A percentile compares a stretch with the other conserved stretches of the same genome.
phyloP scores from a whole-genome alignment of 2,113 vertebrate species.

The Taxidea taxus region DNA sequence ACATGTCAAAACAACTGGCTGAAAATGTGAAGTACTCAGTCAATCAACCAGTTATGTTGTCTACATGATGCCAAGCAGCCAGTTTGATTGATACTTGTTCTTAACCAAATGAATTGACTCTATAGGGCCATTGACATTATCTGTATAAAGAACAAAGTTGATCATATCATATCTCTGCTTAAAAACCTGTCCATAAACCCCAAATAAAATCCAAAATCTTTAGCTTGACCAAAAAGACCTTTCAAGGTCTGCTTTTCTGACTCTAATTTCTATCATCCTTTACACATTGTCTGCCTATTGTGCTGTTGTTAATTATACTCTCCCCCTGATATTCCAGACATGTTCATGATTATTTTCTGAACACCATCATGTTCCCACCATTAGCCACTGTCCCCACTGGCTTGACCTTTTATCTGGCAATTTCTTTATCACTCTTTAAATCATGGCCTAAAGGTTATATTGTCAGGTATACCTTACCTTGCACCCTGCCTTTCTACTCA shows the following conservation, averaged over 20 bases:
- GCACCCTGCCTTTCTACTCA: background rate
- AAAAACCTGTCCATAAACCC: background rate
- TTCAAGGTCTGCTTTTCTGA: background rate
- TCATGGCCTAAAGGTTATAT: background rate
- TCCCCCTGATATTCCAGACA: background rate
- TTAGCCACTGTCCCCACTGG: background rate
- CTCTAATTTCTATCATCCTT: background rate
- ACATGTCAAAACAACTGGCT: constrained; percentile 44
- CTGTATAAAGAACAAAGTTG: background rate
- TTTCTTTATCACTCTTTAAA: background rate
- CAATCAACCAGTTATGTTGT: constrained; percentile 35
- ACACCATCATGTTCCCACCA: background rate
- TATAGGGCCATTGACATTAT: background rate
- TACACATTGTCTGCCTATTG: background rate
- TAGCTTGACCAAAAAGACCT: background rate
- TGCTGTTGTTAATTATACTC: background rate
- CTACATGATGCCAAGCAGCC: background rate
- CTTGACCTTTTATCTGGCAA: background rate
- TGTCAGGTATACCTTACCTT: background rate
- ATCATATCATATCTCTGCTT: background rate
- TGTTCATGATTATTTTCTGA: background rate
- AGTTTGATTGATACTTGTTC: constrained; percentile 30
- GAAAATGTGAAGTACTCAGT: constrained; percentile 17
- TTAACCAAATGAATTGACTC: background rate
- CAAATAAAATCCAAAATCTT: background rate